Base-by-base conservation (phyloP, 2,797 vertebrate genomes). In the Phrynocephalus guinanensis region DNA sequence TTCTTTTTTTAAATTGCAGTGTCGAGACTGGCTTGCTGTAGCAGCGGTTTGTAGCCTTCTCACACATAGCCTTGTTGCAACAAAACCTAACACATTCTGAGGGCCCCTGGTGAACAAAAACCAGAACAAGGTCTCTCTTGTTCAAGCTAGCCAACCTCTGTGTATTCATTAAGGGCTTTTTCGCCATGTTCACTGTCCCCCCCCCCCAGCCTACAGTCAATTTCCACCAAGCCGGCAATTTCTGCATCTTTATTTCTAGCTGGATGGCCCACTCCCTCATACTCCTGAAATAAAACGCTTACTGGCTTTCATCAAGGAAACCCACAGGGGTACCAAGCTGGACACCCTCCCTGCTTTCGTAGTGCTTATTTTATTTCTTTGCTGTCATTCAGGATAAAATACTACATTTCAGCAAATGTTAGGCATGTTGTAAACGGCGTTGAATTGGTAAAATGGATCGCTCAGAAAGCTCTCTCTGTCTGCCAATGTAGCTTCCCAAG, bases 271-370 rank as follows among this genome's bases (percentile, higher is more conserved):
- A 75, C 60, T 79, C 87, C 83, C 5, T 83, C 63, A 52, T 86
- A 90, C 77, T 80, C 84, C 87, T 82, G 88, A 90, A 93, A 93
- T 72, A 90, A 88, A 75, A 50, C 63, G 1, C 0, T 90, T 0
- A 0, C 88, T 93, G 91, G 79, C 93, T 90, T 92, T 91, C 86
- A 89, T 72, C 0, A 18, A 16, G 72, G 56, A 86, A 87, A 72
- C 90, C 90, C 79, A 87, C 87, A 50, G 89, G 79, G 88, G 82
- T 33, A 68, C 38, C 50, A 79, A 24, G 88, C 3, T 85, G 73
- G 87, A 75, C 1, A 52, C 82, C 85, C 67, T 94, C 66, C 86
- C 85, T 88, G 86, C 86, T 88, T 85, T 92, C 89, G 78, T n/a
- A n/a, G 75, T 77, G 71, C 82, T 88, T 88, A 2, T 73, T 75